These are phyloP conservation scores for Pelodiscus sinensis DNA, from an alignment of 2,113 vertebrate species.

Conservation along the genomic window DNA sequence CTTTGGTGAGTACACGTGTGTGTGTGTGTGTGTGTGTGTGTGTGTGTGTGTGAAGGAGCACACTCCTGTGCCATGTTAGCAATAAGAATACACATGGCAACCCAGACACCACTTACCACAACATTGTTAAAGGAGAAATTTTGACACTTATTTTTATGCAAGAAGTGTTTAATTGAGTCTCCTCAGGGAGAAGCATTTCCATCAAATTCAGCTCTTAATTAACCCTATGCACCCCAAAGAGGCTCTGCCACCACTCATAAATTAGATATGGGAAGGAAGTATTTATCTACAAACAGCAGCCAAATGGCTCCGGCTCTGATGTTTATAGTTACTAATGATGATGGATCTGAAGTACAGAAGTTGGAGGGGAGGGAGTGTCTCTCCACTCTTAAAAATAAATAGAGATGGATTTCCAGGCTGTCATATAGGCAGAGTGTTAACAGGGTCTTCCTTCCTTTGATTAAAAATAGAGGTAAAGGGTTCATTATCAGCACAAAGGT, in stretches of 20 bases:
- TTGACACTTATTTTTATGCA: neutral
- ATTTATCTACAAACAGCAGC: conserved; percentile 77
- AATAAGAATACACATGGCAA: fast-evolving
- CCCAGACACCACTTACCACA: neutral
- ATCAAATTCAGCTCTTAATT: conserved; percentile 81
- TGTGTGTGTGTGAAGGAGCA: neutral
- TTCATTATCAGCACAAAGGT: neutral
- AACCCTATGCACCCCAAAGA: conserved; percentile 79
- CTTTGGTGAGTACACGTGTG: neutral
- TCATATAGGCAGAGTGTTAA: neutral
- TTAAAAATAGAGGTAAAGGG: neutral
- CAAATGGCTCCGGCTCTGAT: conserved; percentile 70
- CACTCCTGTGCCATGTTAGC: neutral
- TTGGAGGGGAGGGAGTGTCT: neutral
- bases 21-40: too few relatives aligned
- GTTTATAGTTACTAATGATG: conserved; percentile 80
- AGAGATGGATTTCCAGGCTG: neutral
- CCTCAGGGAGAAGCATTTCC: conserved; percentile 71
- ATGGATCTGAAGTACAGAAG: conserved; percentile 67
- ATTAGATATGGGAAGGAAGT: conserved; percentile 84
- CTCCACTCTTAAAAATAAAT: neutral
- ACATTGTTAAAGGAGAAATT: neutral
- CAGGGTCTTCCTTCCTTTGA: neutral
- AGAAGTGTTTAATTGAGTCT: conserved; percentile 72
- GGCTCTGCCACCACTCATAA: conserved; percentile 72